phyloP scores from a whole-genome alignment of 1,140 invertebrate genomes.

The Zaprionus taronus region DNA sequence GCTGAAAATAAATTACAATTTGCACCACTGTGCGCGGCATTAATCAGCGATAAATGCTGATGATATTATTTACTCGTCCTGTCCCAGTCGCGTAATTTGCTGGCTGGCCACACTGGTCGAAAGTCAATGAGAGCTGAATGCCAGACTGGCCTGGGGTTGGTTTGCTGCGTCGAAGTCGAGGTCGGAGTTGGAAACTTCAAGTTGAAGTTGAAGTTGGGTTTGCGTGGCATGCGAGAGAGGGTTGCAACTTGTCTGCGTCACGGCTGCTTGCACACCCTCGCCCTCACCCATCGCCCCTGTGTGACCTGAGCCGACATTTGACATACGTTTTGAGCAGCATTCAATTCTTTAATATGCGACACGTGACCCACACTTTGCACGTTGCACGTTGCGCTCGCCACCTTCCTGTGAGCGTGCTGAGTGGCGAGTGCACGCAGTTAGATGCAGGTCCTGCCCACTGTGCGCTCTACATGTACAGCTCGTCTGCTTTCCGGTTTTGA shows the following conservation, averaged over 20 bases:
- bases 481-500: constrained; percentile 71
- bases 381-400: constrained; percentile 53
- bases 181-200: constrained; percentile 8
- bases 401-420: constrained; percentile 38
- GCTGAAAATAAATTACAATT: not conserved
- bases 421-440: constrained; percentile 29
- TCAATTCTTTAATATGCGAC: constrained; percentile 76
- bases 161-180: not conserved
- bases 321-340: constrained; percentile 76
- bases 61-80: constrained; percentile 72
- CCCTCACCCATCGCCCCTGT: constrained; percentile 24
- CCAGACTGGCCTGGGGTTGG: constrained; percentile 17
- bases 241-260: constrained; percentile 61
- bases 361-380: constrained; percentile 76
- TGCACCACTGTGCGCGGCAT: constrained; percentile 39
- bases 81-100: constrained; percentile 57
- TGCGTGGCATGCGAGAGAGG: constrained; percentile 29
- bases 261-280: constrained; percentile 73
- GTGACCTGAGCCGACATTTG: constrained; percentile 56
- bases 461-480: constrained; percentile 25
- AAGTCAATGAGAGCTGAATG: constrained; percentile 57
- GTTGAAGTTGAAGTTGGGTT: constrained; percentile 9
- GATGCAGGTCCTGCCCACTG: constrained; percentile 68
- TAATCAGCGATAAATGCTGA: constrained; percentile 76
- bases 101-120: constrained; percentile 71